These are phyloP conservation scores for Cricetomys ansorgei DNA, from an alignment of 2,113 vertebrate genomes.

Conservation along the genomic window DNA sequence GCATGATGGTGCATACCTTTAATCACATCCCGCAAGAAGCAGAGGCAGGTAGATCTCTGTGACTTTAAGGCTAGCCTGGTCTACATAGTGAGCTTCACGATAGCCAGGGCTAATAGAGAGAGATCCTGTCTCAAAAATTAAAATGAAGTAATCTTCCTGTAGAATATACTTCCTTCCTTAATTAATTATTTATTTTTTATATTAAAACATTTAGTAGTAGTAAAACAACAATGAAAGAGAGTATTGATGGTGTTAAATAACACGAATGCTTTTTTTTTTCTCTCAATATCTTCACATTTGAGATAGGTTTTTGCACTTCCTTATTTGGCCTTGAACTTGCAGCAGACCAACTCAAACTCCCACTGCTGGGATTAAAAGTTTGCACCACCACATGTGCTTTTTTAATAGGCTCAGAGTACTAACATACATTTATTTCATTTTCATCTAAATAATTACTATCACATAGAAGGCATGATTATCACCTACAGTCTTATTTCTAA, in stretches of 20 bases:
- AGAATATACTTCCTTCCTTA: neutral
- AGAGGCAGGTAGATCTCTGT: neutral
- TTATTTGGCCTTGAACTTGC: neutral
- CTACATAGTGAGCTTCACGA: neutral
- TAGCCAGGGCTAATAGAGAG: neutral
- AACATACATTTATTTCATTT: neutral
- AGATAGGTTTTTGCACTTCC: neutral
- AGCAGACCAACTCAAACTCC: neutral
- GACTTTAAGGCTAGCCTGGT: neutral
- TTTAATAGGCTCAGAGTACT: neutral
- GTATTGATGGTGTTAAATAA: neutral
- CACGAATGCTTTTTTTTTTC: neutral
- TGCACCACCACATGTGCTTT: neutral
- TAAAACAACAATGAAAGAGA: neutral
- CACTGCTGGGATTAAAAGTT: neutral
- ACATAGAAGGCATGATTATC: neutral
- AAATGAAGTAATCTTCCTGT: neutral
- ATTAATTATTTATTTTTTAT: constrained; percentile 47
- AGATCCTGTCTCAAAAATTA: neutral
- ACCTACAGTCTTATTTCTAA: neutral
- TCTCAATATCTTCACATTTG: neutral
- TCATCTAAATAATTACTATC: constrained; percentile 35
- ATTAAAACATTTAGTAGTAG: constrained; percentile 10
- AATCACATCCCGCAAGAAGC: neutral
- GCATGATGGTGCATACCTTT: neutral